Evolutionary conservation across 2,113 vertebrate genomes (phyloP).

Genomic region (Lepisosteus osseus): DNA sequence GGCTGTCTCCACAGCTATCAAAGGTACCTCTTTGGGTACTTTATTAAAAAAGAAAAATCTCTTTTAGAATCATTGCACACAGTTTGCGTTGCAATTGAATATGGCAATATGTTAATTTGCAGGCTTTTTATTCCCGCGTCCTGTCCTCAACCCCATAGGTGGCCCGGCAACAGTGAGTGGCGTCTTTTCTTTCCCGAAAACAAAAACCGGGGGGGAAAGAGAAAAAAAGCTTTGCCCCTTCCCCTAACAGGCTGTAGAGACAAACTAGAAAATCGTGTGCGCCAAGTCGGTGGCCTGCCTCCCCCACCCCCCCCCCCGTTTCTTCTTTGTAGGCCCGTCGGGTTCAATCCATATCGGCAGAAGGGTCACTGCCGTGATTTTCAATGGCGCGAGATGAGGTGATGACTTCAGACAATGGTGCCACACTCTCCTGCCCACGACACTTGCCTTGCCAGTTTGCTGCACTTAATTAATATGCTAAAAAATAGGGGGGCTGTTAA

Average conservation of each 20-base stretch:
- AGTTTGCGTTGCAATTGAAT: conserved; percentile 80
- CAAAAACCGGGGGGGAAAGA: neutral
- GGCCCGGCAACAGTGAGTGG: conserved; percentile 73
- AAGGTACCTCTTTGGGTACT: conserved; percentile 60
- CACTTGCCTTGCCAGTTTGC: conserved; percentile 55
- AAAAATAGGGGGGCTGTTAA: conserved; percentile 66
- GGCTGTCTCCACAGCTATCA: conserved; percentile 56
- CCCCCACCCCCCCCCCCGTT: conserved; percentile 61
- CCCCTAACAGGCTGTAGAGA: conserved; percentile 68
- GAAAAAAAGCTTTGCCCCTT: conserved; percentile 3
- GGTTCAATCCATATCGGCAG: conserved; percentile 74
- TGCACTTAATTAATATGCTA: conserved; percentile 81
- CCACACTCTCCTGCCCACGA: conserved; percentile 63
- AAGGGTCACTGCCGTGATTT: conserved; percentile 73
- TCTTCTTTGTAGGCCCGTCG: conserved; percentile 72
- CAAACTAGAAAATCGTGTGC: conserved; percentile 75
- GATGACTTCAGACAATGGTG: conserved; percentile 78
- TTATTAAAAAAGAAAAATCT: conserved; percentile 51
- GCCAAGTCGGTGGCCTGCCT: conserved; percentile 55
- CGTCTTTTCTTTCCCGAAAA: conserved; percentile 70
- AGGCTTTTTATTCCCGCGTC: conserved; percentile 61
- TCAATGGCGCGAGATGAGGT: conserved; percentile 80
- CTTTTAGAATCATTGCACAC: conserved; percentile 63
- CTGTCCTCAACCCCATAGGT: conserved; percentile 73
- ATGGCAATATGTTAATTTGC: conserved; percentile 80